Base-by-base conservation (phyloP, 2,797 vertebrate species). In the Vultur gryphus region DNA sequence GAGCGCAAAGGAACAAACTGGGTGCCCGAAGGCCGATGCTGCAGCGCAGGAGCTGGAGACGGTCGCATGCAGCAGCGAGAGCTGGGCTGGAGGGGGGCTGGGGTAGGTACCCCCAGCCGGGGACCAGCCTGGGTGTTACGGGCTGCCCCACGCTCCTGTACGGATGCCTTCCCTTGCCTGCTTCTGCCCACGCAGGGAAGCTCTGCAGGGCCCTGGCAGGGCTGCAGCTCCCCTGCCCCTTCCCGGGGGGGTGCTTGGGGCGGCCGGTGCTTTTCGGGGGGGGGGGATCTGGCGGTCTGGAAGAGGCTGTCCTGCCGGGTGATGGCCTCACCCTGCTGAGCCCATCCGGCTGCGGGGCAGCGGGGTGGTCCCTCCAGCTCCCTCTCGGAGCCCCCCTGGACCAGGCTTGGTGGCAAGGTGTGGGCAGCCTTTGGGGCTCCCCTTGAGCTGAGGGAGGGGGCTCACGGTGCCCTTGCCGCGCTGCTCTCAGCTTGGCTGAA, bases 101-200 rank as follows among this genome's bases (percentile, higher is more conserved):
- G 55, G 62, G 16, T 18, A 3, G 14, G 61, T 16, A 6, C 33
- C 20, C 48, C 13, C 9, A 6, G 10, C 24, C 1, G 0, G 41
- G 64, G 19, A 46, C 8, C 54, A 18, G 54, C 41, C 9, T 13
- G 8, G 25, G 3, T 13, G 8, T 37, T 44, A 5, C 6, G 3
- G 13, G 55, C 48, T 77, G 54, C 59, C 51, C 10, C 15, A 1
- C 0, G 1, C 16, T 62, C 55, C 48, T 1, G 1, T 7, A 8
- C 2, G 3, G 48, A 7, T 48, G 17, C 41, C 62, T 29, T 28
- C 54, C 43, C 51, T 16, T 17, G 9, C 66, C 9, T 8, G 52
- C 59, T 10, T 25, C 46, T 71, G 73, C 59, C n/a, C 19, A 1
- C 1, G 4, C 31, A 6, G 54, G 46, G 52, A 23, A 21, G 55